Evolutionary conservation across 1,140 invertebrate species (phyloP).

Genomic region (Daktulosphaira vitifoliae): DNA sequence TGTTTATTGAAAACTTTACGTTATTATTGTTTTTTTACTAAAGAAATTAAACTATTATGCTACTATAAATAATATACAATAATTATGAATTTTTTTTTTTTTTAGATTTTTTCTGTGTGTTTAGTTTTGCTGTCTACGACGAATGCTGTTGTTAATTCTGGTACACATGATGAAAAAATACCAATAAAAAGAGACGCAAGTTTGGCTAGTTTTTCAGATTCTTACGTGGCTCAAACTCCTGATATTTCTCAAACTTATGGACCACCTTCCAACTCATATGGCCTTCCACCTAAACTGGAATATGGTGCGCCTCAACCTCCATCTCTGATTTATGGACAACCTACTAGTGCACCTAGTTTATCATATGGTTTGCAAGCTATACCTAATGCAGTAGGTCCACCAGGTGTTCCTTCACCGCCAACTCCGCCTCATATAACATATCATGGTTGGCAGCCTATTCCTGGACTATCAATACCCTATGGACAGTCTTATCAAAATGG

Average conservation of each 20-base stretch:
- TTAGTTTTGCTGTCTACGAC: background rate
- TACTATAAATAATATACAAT: background rate
- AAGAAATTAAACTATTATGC: no score
- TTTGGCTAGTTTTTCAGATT: background rate
- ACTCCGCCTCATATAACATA: constrained; percentile 66
- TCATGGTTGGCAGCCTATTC: constrained; percentile 50
- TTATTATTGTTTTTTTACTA: no score
- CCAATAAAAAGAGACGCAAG: constrained; percentile 5
- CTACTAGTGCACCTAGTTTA: constrained; percentile 40
- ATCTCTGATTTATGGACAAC: constrained; percentile 45
- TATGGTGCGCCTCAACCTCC: constrained; percentile 45
- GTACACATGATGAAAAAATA: background rate
- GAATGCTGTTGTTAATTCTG: constrained; percentile 9
- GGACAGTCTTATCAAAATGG: background rate
- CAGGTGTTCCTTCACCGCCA: constrained; percentile 59
- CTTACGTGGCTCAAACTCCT: background rate
- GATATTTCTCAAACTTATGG: background rate
- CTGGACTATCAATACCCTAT: constrained; percentile 42
- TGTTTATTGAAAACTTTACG: no score
- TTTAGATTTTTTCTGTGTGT: background rate
- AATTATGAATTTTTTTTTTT: background rate
- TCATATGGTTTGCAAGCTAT: constrained; percentile 15
- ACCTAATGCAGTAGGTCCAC: constrained; percentile 35
- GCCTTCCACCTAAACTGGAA: constrained; percentile 43
- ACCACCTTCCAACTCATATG: constrained; percentile 43